These are phyloP conservation scores for Bergia puertoricense DNA, from an alignment of 92 coral and sea anemone genomes.

Conservation along the genomic window DNA sequence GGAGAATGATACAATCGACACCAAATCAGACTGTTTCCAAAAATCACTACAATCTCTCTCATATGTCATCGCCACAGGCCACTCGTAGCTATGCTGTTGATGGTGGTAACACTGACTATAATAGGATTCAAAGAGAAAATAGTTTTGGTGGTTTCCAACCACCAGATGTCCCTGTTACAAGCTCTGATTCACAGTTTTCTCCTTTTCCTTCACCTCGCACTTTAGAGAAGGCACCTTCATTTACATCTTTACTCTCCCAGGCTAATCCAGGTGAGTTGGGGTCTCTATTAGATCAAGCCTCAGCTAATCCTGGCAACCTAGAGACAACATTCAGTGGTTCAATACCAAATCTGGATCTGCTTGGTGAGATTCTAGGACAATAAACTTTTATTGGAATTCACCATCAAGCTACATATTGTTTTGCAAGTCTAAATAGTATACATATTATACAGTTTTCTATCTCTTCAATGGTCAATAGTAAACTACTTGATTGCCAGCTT, in stretches of 20 bases:
- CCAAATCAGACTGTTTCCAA: conserved; percentile 21
- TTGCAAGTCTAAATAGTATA: conserved; percentile 15
- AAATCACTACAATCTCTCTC: conserved; percentile 19
- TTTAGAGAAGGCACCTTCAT: conserved; percentile 86
- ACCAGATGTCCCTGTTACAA: conserved; percentile 41
- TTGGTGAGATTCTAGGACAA: conserved; percentile 83
- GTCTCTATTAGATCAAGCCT: conserved; percentile 75
- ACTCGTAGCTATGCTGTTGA: conserved; percentile 21
- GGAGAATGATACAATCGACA: conserved; percentile 26
- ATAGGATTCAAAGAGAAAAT: conserved; percentile 36
- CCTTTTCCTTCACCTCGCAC: conserved; percentile 73
- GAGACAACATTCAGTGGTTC: conserved; percentile 92
- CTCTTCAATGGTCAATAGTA: conserved; percentile 10
- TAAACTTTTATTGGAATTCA: not conserved
- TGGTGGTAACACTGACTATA: conserved; percentile 9
- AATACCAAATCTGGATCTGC: conserved; percentile 84
- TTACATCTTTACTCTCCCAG: conserved; percentile 58
- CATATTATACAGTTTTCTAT: conserved; percentile 22
- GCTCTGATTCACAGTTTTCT: conserved; percentile 60
- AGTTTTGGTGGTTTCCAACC: conserved; percentile 19
- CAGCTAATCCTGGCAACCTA: conserved; percentile 71
- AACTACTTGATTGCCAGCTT: not conserved
- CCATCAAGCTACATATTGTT: not conserved
- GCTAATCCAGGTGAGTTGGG: conserved; percentile 39
- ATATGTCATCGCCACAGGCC: conserved; percentile 29